Evolutionary conservation across 2,797 vertebrate species (phyloP).

Genomic region (Danio choprae): DNA sequence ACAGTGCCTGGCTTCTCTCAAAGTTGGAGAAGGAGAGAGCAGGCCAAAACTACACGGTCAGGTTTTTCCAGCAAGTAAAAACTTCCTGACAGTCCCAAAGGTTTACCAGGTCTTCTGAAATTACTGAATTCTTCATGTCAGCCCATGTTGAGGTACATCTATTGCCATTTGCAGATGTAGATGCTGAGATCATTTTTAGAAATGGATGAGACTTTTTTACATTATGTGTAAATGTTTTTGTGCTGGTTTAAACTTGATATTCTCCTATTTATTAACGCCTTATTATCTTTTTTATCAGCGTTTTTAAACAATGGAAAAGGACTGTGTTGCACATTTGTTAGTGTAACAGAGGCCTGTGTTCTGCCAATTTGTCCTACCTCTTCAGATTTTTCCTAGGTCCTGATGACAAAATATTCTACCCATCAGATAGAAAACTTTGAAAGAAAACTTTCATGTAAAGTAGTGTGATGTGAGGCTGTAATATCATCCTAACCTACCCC

Average conservation of each 20-base stretch:
- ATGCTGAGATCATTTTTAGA: background rate
- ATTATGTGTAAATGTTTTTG: background rate
- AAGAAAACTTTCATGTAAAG: too few species aligned
- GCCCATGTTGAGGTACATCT: background rate
- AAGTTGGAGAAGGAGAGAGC: slow-evolving; percentile 72
- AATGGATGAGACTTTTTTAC: background rate
- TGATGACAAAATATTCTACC: too few species aligned
- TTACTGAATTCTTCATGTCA: slow-evolving; percentile 24
- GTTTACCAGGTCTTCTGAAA: slow-evolving; percentile 38
- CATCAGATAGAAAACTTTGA: too few species aligned
- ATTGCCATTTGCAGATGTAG: slow-evolving; percentile 2
- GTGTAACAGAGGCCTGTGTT: too few species aligned
- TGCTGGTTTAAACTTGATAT: background rate
- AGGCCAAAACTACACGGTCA: slow-evolving; percentile 69
- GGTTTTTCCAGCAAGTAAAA: slow-evolving; percentile 73
- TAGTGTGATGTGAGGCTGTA: too few species aligned
- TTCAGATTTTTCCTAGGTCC: too few species aligned
- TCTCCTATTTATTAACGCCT: background rate
- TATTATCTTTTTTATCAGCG: background rate
- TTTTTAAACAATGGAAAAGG: background rate
- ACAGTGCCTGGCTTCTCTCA: slow-evolving; percentile 81
- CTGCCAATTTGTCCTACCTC: too few species aligned
- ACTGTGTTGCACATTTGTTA: background rate
- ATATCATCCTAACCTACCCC: too few species aligned
- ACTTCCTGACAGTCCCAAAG: slow-evolving; percentile 73